A percentile compares a stretch with the other conserved stretches of the same genome.
Evolutionary conservation across 2,113 vertebrate genomes (phyloP).

Genomic region (Cyanistes caeruleus): DNA sequence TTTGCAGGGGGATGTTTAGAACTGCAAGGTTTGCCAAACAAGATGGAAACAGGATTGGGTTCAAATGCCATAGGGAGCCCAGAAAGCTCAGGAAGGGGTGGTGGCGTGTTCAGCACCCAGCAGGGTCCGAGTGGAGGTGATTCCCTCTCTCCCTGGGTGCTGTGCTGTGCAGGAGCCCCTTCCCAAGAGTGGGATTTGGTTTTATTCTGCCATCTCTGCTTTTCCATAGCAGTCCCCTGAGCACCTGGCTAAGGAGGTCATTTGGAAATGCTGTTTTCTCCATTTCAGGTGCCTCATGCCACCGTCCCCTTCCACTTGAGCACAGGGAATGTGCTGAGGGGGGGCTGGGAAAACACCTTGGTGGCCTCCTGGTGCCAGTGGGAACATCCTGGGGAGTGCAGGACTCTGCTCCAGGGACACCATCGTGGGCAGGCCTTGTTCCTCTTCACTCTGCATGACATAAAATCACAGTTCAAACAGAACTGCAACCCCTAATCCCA

Average conservation of each 20-base stretch:
- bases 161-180: not conserved
- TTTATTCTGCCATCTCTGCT: not conserved
- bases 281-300: accelerated
- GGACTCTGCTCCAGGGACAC: not conserved
- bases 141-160: not conserved
- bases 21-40: not conserved
- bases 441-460: not conserved
- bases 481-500: not conserved
- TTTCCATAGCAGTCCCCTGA: accelerated
- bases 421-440: accelerated
- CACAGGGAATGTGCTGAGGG: accelerated
- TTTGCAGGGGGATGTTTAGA: not conserved
- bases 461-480: not conserved
- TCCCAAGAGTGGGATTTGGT: not conserved
- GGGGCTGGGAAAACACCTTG: accelerated
- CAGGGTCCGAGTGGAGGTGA: not conserved
- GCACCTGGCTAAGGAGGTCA: accelerated
- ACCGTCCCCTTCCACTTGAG: accelerated
- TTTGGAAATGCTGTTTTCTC: not conserved
- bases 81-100: not conserved
- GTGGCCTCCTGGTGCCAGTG: not conserved
- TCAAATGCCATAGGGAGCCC: not conserved
- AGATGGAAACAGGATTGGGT: not conserved
- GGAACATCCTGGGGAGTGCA: not conserved
- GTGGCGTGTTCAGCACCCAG: accelerated